Base-by-base conservation (phyloP, 2,888 invertebrate genomes). In the Chrysopilus asiliformis region DNA sequence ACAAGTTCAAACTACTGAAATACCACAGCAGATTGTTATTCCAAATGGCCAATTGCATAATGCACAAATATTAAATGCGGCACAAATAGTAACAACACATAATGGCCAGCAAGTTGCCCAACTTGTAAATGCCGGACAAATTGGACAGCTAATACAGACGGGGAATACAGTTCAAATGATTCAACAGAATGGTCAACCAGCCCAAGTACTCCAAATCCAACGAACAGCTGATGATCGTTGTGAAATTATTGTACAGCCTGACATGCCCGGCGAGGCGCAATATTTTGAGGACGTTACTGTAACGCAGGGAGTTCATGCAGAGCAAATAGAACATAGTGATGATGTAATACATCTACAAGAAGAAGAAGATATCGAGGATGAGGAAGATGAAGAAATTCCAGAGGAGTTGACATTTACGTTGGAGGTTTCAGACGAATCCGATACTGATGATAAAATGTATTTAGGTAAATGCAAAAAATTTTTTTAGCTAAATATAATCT, bases 121-220 rank as follows among this genome's bases (percentile, higher is more conserved):
- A 44, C 54, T 61, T 12, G 52, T 63, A 3, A 58, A 52, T 41
- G 48, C 56, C 3, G 48, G 47, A 1, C 48, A 49, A 27, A 46
- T 49, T 34, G 47, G 49, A 4, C 52, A 48, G 38, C 26, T 48
- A 19, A 38, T 48, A 24, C 48, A 48, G 41, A 55, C 53, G 35
- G 60, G 60, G 0, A 61, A 57, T 36, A 59, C 63, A 2, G 41
- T 63, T 27, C 63, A 64, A 42, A 51, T 63, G 45, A 60, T 64
- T 14, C 64, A 62, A 38, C 61, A 61, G 35, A 63, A 64, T 43
- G 61, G 62, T 9, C 50, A 49, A 16, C 45, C 46, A 10, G 44
- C 49, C 7, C 50, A 50, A 38, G 47, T 53, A 3, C 45, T 51
- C 8, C 50, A 50, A 38, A 46, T 52, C n/a, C 49, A 51, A 40